Percentiles rank a stretch among this genome's conserved stretches.
phyloP scores from a whole-genome alignment of 2,888 invertebrate genomes.

The Pecten maximus region DNA sequence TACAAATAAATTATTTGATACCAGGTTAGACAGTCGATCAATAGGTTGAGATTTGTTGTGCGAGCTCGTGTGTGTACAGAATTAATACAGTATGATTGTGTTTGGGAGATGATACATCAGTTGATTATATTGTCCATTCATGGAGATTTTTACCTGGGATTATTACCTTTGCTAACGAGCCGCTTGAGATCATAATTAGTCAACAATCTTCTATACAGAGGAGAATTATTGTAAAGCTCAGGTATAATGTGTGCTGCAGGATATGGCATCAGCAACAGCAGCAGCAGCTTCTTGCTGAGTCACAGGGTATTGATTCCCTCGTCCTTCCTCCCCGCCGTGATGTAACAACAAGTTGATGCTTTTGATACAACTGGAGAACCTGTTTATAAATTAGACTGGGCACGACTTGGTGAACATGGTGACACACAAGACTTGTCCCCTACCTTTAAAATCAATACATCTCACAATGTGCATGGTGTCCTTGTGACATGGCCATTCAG shows the following conservation, averaged over 20 bases:
- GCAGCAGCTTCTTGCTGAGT: neutral
- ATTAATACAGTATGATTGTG: neutral
- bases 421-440: neutral
- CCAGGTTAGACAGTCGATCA: neutral
- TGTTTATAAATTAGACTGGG: conserved; percentile 12
- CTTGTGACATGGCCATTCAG: neutral
- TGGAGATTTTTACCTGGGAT: conserved; percentile 12
- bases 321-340: neutral
- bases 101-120: neutral
- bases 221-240: neutral
- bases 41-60: neutral
- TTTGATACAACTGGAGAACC: neutral
- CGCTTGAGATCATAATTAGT: neutral
- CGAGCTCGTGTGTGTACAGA: neutral
- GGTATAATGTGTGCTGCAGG: neutral
- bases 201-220: neutral
- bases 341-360: conserved; percentile 14
- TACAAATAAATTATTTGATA: neutral
- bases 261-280: neutral
- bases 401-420: neutral
- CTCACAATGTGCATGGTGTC: conserved; percentile 9
- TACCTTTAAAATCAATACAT: conserved; percentile 24
- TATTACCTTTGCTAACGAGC: neutral
- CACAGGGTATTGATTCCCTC: neutral
- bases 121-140: neutral